Conservation (phyloP, 2,888 invertebrate genomes). For the Dryobota labecula region DNA sequence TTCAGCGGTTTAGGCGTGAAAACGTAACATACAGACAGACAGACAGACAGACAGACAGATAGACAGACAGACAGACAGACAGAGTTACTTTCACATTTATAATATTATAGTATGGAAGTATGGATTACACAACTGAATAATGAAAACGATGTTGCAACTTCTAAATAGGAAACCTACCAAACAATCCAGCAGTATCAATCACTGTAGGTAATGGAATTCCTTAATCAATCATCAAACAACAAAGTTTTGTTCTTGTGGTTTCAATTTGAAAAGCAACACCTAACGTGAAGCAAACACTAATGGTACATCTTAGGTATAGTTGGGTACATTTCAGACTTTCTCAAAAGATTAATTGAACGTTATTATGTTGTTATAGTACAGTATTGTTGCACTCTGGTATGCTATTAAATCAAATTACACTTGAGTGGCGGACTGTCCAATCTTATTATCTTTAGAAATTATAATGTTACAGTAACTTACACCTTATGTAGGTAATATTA, state of each 20-base stretch:
- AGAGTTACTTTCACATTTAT: no score
- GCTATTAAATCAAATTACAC: constrained; percentile 28
- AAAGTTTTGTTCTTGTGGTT: constrained; percentile 15
- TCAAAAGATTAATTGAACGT: constrained; percentile 43
- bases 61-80: no score
- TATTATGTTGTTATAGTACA: constrained; percentile 32
- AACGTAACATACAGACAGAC: no score
- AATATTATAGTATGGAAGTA: no score
- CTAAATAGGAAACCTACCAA: constrained; percentile 20
- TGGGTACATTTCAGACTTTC: constrained; percentile 47
- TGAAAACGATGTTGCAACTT: constrained; percentile 25
- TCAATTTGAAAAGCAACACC: constrained; percentile 10
- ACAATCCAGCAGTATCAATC: constrained; percentile 21
- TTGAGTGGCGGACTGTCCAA: constrained; percentile 15
- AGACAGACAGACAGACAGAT: no score
- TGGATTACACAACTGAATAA: background rate
- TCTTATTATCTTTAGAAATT: constrained; percentile 7
- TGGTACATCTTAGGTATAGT: constrained; percentile 45
- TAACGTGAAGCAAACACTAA: constrained; percentile 53
- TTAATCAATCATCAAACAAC: constrained; percentile 48
- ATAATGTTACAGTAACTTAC: background rate
- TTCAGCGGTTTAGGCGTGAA: no score
- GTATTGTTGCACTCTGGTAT: constrained; percentile 16
- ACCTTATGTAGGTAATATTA: background rate
- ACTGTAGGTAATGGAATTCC: constrained; percentile 21